Evolutionary conservation across 2,797 vertebrate genomes (phyloP).

Genomic region (Cryptoblepharus egeriae): DNA sequence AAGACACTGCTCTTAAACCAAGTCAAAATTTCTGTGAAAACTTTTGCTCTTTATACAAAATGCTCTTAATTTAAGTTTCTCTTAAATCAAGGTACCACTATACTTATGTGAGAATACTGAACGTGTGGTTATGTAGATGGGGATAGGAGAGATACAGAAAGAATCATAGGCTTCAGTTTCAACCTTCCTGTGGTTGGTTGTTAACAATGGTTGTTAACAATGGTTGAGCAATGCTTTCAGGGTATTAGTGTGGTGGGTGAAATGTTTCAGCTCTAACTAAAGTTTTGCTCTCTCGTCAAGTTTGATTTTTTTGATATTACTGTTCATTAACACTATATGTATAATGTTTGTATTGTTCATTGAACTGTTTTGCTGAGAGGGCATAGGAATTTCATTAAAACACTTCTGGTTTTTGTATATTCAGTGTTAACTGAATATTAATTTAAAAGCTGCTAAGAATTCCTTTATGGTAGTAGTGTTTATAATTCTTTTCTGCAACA

Average conservation of each 20-base stretch:
- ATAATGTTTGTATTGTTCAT: background rate
- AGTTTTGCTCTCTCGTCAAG: rapidly evolving
- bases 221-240: background rate
- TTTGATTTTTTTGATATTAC: background rate
- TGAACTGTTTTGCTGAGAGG: background rate
- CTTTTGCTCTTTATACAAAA: too few species aligned
- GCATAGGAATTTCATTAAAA: background rate
- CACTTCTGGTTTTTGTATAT: background rate
- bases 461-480: background rate
- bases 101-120: background rate
- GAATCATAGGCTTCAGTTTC: background rate
- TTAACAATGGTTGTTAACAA: background rate
- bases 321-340: background rate
- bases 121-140: background rate
- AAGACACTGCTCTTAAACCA: too few species aligned
- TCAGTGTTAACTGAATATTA: background rate
- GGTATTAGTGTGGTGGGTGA: background rate
- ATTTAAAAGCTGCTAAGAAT: background rate
- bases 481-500: background rate
- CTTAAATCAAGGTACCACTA: too few species aligned
- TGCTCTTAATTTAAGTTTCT: too few species aligned
- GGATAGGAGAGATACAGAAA: background rate
- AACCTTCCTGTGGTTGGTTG: background rate
- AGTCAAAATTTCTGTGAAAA: too few species aligned
- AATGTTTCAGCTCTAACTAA: background rate